phyloP scores from a whole-genome alignment of 2,113 vertebrate genomes.

The Mustela nigripes region DNA sequence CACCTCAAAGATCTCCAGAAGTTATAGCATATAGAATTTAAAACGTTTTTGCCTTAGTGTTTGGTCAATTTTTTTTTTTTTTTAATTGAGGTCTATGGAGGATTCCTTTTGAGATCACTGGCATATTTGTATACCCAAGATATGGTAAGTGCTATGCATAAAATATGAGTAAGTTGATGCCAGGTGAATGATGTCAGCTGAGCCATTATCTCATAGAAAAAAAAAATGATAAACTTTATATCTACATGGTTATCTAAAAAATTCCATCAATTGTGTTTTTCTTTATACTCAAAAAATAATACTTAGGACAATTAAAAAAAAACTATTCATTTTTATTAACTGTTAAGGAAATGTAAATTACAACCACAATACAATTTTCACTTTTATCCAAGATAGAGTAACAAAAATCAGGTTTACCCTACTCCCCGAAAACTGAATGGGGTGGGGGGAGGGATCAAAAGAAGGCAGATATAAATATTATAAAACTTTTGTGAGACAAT shows the following conservation, averaged over 20 bases:
- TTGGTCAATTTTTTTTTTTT: not conserved
- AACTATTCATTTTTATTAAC: not conserved
- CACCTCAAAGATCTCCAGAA: not conserved
- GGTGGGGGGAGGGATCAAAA: not conserved
- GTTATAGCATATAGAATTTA: not conserved
- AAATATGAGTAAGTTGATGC: not conserved
- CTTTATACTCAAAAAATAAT: not conserved
- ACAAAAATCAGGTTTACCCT: not conserved
- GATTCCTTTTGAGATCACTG: not conserved
- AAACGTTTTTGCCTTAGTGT: not conserved
- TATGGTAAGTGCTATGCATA: not conserved
- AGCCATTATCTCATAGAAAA: not conserved
- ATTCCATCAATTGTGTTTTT: not conserved
- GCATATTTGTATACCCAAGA: not conserved
- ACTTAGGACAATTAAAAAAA: not conserved
- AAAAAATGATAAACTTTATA: constrained; percentile 19
- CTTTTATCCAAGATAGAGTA: not conserved
- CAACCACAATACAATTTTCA: not conserved
- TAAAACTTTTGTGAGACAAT: not conserved
- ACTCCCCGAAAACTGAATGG: not conserved
- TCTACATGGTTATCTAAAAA: not conserved
- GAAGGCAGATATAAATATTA: not conserved
- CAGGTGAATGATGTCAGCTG: not conserved
- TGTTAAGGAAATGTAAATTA: not conserved
- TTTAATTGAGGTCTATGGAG: not conserved